Evolutionary conservation across 1,140 invertebrate species (phyloP), one percentile per base, ranked within the genome.

Genomic region (Paralvinella palmiformis): DNA sequence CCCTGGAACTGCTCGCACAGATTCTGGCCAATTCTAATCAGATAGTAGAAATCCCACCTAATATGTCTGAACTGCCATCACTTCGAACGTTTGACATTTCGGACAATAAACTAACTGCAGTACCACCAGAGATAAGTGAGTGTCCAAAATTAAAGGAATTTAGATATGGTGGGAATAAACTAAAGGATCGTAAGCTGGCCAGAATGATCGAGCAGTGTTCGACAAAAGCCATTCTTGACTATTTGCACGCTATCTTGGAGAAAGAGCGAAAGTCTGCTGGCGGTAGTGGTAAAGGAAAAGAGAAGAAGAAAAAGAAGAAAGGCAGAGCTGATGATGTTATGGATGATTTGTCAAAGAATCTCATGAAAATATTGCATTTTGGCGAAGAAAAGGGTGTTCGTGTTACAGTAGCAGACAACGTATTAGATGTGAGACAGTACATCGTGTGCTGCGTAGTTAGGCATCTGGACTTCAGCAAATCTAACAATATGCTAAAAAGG

Each of bases 381-480:
- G 67, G 13, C 3, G 73, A 77, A 53, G 85, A 87, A 41, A 76
- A 81, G 17, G 81, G 81, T 10, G 68, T 83, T 7, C 76, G 81
- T 44, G 81, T 89, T 1, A 83, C 83, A 71, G 80, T 85, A 2
- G 80, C 79, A 1, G 82, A 86, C 59, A 71, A 81, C 65, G 84
- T 88, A 0, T 82, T 71, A 65, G 75, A 70, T 57, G 82, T 91
- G 10, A 79, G 89, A 63, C 87, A 87, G 3, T 86, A 86, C 70
- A 88, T 92, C 61, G 79, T 89, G 6, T 87, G 86, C 68, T 91
- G 89, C 75, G 83, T 91, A 35, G 79, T 92, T 1, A 82, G 80
- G 63, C 84, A 87, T 68, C 70, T 91, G 3, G 79, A 82, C 52
- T 87, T 92, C 62, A 59, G 68, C 15, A 85, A 82, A 41, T 84